Conservation (phyloP, 2,797 vertebrate genomes). For the Platalea minor region DNA sequence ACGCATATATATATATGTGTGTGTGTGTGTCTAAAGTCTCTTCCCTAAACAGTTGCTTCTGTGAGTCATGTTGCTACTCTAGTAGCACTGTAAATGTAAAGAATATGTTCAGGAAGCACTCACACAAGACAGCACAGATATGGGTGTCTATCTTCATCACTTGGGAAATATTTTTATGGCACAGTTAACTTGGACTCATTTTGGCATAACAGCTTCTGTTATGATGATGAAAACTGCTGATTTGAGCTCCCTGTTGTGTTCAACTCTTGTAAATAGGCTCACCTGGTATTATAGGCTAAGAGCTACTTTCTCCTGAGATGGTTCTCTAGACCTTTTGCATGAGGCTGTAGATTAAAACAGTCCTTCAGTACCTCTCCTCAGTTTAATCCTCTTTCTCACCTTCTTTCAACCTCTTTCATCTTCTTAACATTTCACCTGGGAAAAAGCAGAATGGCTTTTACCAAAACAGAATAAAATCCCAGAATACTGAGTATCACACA, state of each 20-base stretch:
- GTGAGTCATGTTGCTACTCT: not conserved
- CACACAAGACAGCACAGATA: not conserved
- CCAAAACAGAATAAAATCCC: not conserved
- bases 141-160: not conserved
- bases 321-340: not conserved
- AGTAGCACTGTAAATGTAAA: not conserved
- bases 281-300: not conserved
- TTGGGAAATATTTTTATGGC: not conserved
- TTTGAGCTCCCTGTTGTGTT: not conserved
- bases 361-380: not conserved
- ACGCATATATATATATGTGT: too few relatives aligned
- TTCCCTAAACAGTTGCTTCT: not conserved
- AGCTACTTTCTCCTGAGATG: not conserved
- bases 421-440: not conserved
- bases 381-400: not conserved
- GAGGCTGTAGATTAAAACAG: not conserved
- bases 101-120: not conserved
- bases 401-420: not conserved
- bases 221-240: not conserved
- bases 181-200: not conserved
- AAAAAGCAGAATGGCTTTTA: not conserved
- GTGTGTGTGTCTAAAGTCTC: not conserved
- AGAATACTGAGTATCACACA: not conserved
- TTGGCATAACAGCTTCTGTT: not conserved
- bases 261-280: not conserved